These are phyloP conservation scores for Neelides sp. DNA, from an alignment of 1,140 invertebrate genomes.

Conservation along the genomic window DNA sequence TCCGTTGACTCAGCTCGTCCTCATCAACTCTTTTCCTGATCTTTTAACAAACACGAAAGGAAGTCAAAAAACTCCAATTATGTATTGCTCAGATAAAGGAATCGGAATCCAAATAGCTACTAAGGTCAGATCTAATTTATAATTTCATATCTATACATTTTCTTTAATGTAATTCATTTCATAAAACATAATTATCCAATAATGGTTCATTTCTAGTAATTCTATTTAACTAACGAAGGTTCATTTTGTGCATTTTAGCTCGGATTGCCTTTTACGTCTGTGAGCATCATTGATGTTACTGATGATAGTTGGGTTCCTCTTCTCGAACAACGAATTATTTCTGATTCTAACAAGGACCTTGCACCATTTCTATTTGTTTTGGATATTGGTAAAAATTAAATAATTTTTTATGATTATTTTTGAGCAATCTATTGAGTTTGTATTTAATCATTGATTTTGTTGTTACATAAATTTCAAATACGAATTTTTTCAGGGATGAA, in stretches of 20 bases:
- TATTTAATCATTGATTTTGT: neutral
- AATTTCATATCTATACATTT: neutral
- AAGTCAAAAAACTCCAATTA: constrained; percentile 18
- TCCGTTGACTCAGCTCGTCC: constrained; percentile 12
- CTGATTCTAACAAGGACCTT: constrained; percentile 12
- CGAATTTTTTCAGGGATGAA: constrained; percentile 9
- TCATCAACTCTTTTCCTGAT: constrained; percentile 20
- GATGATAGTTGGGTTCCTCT: constrained; percentile 19
- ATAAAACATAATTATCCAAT: too few relatives aligned
- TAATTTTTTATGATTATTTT: neutral
- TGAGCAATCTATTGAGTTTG: neutral
- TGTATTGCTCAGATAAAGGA: constrained; percentile 25
- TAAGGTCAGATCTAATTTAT: constrained; percentile 16
- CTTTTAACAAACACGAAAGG: constrained; percentile 14
- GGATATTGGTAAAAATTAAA: constrained; percentile 13
- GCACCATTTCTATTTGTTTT: constrained; percentile 20
- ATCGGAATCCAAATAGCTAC: constrained; percentile 16
- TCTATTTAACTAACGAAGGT: too few relatives aligned
- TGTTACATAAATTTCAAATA: constrained; percentile 5
- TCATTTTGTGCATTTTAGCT: constrained; percentile 17
- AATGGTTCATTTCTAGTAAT: too few relatives aligned
- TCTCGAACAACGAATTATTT: constrained; percentile 16
- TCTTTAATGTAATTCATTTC: neutral
- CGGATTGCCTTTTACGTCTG: constrained; percentile 18
- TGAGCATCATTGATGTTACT: constrained; percentile 14